These are phyloP conservation scores for Megaceryle alcyon DNA, from an alignment of 2,797 vertebrate species.

Conservation along the genomic window DNA sequence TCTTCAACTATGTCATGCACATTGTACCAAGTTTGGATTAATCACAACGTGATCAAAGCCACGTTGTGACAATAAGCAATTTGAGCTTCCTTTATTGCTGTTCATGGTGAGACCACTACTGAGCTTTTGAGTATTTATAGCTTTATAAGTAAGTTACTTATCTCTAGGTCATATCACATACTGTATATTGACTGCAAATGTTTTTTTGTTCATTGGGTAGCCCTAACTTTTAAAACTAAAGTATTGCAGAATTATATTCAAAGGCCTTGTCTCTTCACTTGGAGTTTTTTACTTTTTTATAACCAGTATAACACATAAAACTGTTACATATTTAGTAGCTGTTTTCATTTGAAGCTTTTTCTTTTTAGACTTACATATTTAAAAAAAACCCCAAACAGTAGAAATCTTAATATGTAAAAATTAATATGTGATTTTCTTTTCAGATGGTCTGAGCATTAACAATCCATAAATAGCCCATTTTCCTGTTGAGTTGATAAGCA, in stretches of 20 bases:
- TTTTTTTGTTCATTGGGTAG: background rate
- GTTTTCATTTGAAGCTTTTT: background rate
- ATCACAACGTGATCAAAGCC: background rate
- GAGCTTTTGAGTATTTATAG: background rate
- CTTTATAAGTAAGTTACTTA: background rate
- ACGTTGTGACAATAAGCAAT: background rate
- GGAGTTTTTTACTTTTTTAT: background rate
- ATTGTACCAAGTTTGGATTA: background rate
- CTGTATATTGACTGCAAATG: background rate
- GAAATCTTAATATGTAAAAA: background rate
- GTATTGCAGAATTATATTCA: background rate
- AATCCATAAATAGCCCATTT: conserved; percentile 52
- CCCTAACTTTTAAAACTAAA: background rate
- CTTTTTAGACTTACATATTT: background rate
- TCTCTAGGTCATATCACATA: background rate
- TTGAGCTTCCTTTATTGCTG: background rate
- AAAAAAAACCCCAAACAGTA: background rate
- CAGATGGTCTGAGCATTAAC: conserved; percentile 20
- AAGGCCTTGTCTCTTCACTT: background rate
- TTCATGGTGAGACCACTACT: background rate
- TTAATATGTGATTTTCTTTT: conserved; percentile 12
- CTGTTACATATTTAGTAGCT: background rate
- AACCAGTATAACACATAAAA: background rate
- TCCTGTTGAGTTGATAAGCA: conserved; percentile 55
- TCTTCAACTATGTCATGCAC: background rate